A percentile compares a stretch with the other conserved stretches of the same genome.
phyloP scores from a whole-genome alignment of 2,888 invertebrate species.

The Byasa hedistus region DNA sequence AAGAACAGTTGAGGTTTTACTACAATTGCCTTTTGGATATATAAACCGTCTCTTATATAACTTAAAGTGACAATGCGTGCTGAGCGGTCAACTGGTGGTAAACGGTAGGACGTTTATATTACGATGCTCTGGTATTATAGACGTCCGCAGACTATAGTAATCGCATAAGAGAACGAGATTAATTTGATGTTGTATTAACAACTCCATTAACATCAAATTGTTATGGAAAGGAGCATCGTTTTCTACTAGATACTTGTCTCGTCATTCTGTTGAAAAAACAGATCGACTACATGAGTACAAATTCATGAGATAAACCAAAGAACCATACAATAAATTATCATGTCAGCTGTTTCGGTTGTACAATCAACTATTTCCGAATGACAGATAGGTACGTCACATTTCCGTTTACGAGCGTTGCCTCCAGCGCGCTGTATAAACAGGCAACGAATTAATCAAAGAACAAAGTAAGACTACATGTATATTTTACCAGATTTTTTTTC shows the following conservation, averaged over 20 bases:
- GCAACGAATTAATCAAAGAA: constrained; percentile 62
- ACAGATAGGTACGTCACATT: constrained; percentile 31
- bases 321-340: constrained; percentile 15
- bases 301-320: constrained; percentile 5
- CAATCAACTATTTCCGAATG: constrained; percentile 31
- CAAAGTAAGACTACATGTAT: constrained; percentile 52
- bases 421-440: constrained; percentile 56
- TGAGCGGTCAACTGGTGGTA: too few relatives aligned
- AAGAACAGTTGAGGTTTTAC: background rate
- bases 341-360: constrained; percentile 26
- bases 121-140: too few relatives aligned
- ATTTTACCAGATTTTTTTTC: constrained; percentile 38
- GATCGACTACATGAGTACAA: background rate
- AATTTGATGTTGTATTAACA: too few relatives aligned
- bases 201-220: too few relatives aligned
- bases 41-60: background rate
- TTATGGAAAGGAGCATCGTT: too few relatives aligned
- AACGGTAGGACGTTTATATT: too few relatives aligned
- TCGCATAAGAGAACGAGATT: too few relatives aligned
- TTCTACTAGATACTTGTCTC: background rate
- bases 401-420: constrained; percentile 51
- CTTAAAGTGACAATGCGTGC: too few relatives aligned
- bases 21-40: background rate
- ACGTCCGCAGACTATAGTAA: too few relatives aligned
- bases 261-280: background rate